Base-by-base conservation (phyloP, 2,113 vertebrate species). In the Prunella himalayana region DNA sequence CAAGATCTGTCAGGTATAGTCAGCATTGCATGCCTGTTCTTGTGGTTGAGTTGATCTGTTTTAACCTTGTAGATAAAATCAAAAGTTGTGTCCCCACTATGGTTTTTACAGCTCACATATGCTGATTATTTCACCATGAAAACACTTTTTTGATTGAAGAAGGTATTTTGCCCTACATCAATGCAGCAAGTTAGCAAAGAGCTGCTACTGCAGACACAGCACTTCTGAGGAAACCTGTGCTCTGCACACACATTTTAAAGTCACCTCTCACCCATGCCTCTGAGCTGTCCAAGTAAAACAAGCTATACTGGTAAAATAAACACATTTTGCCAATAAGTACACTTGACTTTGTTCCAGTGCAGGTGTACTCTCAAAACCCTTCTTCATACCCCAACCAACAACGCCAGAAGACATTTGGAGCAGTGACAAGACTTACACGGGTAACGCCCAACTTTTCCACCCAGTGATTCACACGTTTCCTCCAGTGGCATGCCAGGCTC, bases 281-380 rank as follows among this genome's bases (percentile, higher is more conserved):
- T 31, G 27, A 73, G 82, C 76, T 47, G 39, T 45, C 94, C 92
- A 94, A 93, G 79, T 54, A 57, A 94, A 96, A 96, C 94, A 93
- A 90, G 94, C 94, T 86, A 35, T 41, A 88, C 92, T 78, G 80
- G 90, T 90, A 87, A 82, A 87, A 76, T 41, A 56, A 73, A 23
- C 44, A 44, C 51, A 72, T 92, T 94, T 91, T 86, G 86, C 88
- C 91, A 83, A 3, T 77, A 93, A 90, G 39, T 93, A 47, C 64
- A 65, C 47, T 94, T 93, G 91, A 94, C 35, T 92, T 81, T 66
- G 60, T 97, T 92, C 92, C 91, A 93, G 88, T 39, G 64, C 96
- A 97, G 94, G 91, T 95, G 88, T 81, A 92, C 88, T 50, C 86
- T 88, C 76, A 96, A 66, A 96, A 92, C 33, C 56, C 57, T 54